phyloP scores from a whole-genome alignment of 2,888 invertebrate species.

The Aradus depressus region DNA sequence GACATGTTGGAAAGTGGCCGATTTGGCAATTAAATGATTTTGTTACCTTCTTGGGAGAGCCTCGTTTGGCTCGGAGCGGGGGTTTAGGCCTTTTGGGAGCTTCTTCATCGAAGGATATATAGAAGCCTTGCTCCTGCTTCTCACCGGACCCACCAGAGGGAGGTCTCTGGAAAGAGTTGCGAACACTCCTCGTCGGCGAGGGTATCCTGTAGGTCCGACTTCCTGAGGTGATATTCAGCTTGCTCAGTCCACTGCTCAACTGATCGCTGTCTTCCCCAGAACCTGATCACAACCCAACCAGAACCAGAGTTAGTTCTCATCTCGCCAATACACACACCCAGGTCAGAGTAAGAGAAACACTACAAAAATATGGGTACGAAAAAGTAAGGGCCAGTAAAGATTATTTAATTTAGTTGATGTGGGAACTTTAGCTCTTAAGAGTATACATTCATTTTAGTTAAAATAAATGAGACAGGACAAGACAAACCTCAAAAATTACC shows the following conservation, averaged over 20 bases:
- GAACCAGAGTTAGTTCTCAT: too few relatives aligned
- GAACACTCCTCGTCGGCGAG: conserved; percentile 56
- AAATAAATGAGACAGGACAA: too few relatives aligned
- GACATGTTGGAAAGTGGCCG: not conserved
- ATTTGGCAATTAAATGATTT: not conserved
- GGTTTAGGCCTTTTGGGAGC: conserved; percentile 80
- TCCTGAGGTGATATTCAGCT: conserved; percentile 75
- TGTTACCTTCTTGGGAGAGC: conserved; percentile 63
- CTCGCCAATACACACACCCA: too few relatives aligned
- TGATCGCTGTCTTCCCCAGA: conserved; percentile 41
- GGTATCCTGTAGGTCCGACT: conserved; percentile 80
- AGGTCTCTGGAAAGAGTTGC: conserved; percentile 24
- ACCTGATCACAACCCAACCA: conserved; percentile 9
- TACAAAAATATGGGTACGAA: not conserved
- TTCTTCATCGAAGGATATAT: conserved; percentile 85
- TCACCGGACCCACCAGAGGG: conserved; percentile 9
- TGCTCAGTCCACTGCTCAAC: conserved; percentile 54
- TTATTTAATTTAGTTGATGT: not conserved
- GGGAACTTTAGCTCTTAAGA: too few relatives aligned
- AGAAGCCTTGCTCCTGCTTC: conserved; percentile 66
- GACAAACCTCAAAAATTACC: too few relatives aligned
- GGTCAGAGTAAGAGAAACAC: too few relatives aligned
- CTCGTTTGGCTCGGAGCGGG: conserved; percentile 61
- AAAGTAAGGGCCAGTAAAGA: not conserved
- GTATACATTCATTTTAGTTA: too few relatives aligned